phyloP scores from a whole-genome alignment of 2,888 invertebrate species.

The Troilus luridus region DNA sequence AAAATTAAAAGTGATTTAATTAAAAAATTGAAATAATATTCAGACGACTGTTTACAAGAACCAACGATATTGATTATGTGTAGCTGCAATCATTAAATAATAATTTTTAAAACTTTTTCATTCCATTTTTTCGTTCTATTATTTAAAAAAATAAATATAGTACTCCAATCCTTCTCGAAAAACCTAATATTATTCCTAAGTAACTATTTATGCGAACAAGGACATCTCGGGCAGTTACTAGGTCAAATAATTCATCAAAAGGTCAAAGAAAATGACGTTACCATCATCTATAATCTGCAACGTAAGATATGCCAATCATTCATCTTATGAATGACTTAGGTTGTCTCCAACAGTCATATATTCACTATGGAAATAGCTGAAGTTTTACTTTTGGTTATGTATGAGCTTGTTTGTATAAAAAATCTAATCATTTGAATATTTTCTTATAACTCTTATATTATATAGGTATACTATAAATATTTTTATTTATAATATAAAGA shows the following conservation, averaged over 20 bases:
- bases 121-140: background rate
- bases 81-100: too few species aligned
- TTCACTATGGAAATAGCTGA: background rate
- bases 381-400: background rate
- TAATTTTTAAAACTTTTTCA: background rate
- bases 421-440: too few species aligned
- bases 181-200: background rate
- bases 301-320: background rate
- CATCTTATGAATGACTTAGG: background rate
- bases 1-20: too few species aligned
- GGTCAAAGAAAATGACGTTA: constrained; percentile 25
- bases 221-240: constrained; percentile 1
- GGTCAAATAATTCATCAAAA: constrained; percentile 30
- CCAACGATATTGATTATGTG: too few species aligned
- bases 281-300: background rate
- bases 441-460: too few species aligned
- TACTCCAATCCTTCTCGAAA: background rate
- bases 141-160: background rate
- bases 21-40: too few species aligned
- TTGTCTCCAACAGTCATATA: background rate
- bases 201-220: background rate
- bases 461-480: too few species aligned
- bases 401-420: too few species aligned
- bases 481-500: too few species aligned
- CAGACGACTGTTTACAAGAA: too few species aligned